Conservation (phyloP, 2,797 vertebrate genomes). For the Typhlichthys eigenmanni region DNA sequence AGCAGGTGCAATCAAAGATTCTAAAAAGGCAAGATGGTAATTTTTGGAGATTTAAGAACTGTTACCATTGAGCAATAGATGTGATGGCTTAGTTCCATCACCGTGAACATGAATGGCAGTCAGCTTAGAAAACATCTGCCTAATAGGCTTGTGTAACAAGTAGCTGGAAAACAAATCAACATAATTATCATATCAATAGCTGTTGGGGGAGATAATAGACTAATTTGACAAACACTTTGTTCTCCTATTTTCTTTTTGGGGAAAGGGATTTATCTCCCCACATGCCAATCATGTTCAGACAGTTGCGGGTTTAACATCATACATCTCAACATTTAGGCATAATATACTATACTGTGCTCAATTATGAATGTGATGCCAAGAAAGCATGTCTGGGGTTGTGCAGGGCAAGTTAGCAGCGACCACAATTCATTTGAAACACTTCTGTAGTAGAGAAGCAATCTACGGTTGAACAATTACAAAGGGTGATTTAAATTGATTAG, state of each 20-base stretch:
- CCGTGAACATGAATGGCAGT: constrained; percentile 15
- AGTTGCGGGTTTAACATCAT: constrained; percentile 10
- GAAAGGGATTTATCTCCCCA: constrained; percentile 42
- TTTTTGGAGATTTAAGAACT: not conserved
- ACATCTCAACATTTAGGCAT: constrained; percentile 6
- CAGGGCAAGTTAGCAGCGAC: not conserved
- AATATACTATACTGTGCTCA: constrained; percentile 35
- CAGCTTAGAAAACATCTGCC: constrained; percentile 30
- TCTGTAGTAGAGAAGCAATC: constrained; percentile 42
- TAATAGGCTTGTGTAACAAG: constrained; percentile 61
- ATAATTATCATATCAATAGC: constrained; percentile 70
- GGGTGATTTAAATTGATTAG: constrained; percentile 40
- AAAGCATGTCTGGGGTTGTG: not conserved
- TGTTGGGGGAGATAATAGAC: constrained; percentile 54
- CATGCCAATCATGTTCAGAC: constrained; percentile 62
- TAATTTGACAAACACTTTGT: constrained; percentile 67
- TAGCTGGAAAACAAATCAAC: constrained; percentile 62
- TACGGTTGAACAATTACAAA: constrained; percentile 49
- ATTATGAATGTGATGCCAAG: constrained; percentile 20
- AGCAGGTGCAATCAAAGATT: not conserved
- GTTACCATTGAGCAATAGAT: not conserved
- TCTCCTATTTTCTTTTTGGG: constrained; percentile 56
- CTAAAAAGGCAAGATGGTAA: not conserved
- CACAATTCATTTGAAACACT: constrained; percentile 31
- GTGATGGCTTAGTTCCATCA: not conserved